Percentiles rank a stretch among this genome's conserved stretches.
Evolutionary conservation across 2,113 vertebrate genomes (phyloP).

Genomic region (Recurvirostra avosetta): DNA sequence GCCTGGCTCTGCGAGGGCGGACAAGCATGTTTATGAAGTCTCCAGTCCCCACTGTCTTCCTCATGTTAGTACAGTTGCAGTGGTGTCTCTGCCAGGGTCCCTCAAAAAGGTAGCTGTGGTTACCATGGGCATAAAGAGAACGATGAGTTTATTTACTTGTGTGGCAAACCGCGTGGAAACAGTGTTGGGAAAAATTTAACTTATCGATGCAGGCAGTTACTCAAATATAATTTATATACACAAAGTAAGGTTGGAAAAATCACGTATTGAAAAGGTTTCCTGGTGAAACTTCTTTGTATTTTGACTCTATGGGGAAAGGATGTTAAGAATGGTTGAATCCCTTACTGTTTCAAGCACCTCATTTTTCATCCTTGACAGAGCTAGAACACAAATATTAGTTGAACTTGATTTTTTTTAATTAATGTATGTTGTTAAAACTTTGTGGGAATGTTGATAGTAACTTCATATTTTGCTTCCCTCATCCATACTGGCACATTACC

Average conservation of each 20-base stretch:
- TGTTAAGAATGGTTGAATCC: neutral
- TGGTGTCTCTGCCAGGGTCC: neutral
- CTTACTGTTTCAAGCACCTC: neutral
- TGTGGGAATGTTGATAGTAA: neutral
- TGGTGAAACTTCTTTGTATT: neutral
- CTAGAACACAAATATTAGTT: neutral
- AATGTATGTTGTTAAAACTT: neutral
- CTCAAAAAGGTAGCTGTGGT: neutral
- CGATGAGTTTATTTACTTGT: neutral
- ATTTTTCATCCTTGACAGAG: slow-evolving; percentile 1
- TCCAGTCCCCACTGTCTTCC: accelerated
- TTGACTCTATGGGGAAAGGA: neutral
- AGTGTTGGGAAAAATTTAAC: neutral
- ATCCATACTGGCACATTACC: neutral
- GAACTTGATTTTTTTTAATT: neutral
- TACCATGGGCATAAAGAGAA: neutral
- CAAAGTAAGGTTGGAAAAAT: neutral
- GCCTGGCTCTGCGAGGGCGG: neutral
- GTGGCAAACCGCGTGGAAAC: neutral
- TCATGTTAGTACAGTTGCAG: neutral
- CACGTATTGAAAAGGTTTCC: neutral
- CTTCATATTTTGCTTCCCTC: neutral
- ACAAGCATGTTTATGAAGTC: neutral
- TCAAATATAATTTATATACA: neutral
- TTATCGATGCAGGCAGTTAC: neutral